These are phyloP conservation scores for Collichthys lucidus DNA, from an alignment of 2,113 vertebrate genomes.

Conservation along the genomic window DNA sequence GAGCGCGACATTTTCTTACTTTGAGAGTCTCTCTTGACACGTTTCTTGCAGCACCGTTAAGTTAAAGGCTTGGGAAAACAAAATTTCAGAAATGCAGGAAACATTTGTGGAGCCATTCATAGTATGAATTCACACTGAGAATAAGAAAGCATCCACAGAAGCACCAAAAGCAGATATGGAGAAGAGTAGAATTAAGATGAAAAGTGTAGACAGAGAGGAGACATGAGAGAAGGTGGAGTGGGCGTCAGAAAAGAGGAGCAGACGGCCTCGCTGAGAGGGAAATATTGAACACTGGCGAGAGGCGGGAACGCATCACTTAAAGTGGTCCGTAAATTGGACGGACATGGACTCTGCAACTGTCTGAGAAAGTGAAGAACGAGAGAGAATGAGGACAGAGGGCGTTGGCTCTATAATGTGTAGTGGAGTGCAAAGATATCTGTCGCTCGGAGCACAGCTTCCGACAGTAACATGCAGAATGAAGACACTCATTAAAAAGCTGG, in stretches of 20 bases:
- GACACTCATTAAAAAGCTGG: constrained; percentile 80
- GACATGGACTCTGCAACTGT: constrained; percentile 61
- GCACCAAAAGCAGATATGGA: constrained; percentile 30
- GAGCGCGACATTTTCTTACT: not conserved
- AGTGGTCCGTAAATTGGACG: constrained; percentile 70
- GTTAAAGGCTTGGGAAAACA: constrained; percentile 14
- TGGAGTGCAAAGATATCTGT: constrained; percentile 74
- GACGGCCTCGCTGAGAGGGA: constrained; percentile 54
- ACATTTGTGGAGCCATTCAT: constrained; percentile 19
- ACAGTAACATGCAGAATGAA: constrained; percentile 73
- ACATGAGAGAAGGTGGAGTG: constrained; percentile 61
- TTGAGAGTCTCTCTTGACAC: not conserved
- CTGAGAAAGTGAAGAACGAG: constrained; percentile 55
- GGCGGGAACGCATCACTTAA: constrained; percentile 61
- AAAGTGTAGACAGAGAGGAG: constrained; percentile 41
- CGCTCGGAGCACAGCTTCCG: constrained; percentile 69
- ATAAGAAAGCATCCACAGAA: constrained; percentile 11
- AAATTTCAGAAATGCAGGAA: not conserved
- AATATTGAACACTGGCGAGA: constrained; percentile 57
- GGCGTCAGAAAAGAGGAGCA: constrained; percentile 54
- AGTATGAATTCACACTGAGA: constrained; percentile 15
- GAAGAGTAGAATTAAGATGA: constrained; percentile 49
- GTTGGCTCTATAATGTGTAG: constrained; percentile 70
- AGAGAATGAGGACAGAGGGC: constrained; percentile 70
- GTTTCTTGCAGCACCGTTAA: constrained; percentile 2